Base-by-base conservation (phyloP, 2,797 vertebrate species). In the Danio jaintianensis region DNA sequence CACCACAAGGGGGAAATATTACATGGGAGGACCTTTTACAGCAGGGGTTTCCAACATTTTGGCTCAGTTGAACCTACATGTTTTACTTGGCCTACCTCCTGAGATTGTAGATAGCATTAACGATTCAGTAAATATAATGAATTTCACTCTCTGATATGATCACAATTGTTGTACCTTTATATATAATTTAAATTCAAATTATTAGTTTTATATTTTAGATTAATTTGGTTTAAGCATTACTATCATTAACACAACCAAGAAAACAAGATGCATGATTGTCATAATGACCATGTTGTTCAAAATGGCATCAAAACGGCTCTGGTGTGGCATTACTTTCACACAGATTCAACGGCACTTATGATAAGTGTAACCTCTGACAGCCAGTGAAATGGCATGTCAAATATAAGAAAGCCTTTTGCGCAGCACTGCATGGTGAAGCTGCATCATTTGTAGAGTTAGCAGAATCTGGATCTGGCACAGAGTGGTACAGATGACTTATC, bases 1-100 rank as follows among this genome's bases (percentile, higher is more conserved):
- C 64, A 38, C 40, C 63, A 48, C 75, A 68, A 36, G 50, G 62
- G 75, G 73, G 22, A 78, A 68, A 68, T 36, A 58, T 59, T 58
- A 58, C 63, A 58, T 29, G 40, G 0, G 10, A 68, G 16, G 75
- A 58, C 55, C 63, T 58, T 58, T 59, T 22, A 58, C 75, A 78
- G 53, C 11, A 48, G 52, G 64, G 29, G 16, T 69, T 78, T 53
- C 29, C 11, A 69, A 78, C 53, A 47, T 50, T 67, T 62, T 59
- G 47, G 53, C 53, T 22, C 43, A 59, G 53, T 64, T 67, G 50
- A 36, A 56, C 18, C 20, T 10, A 42, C 36, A 55, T 43, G 13
- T 50, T 53, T 68, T 58, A 59, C 40, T 18, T 67, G n/a, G 7
- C 16, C 16, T 6, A 6, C 11, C 75, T 38, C 42, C 11, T 68